Evolutionary conservation across 30 jellyfish, hydroid and myxozoan species (phyloP).

Genomic region (Hydractinia symbiolongicarpus): DNA sequence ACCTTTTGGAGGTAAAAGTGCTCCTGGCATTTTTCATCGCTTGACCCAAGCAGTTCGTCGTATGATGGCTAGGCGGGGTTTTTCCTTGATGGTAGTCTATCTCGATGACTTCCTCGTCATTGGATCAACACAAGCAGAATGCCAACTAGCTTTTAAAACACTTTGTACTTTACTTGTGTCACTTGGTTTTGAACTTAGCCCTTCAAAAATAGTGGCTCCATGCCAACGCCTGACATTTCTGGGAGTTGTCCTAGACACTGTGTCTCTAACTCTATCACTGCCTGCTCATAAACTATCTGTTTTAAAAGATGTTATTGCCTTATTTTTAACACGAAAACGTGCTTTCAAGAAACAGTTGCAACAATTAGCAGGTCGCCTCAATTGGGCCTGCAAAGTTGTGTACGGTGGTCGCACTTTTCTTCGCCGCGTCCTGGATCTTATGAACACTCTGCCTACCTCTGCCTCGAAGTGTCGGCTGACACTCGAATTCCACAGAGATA

Average conservation of each 20-base stretch:
- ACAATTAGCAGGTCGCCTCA: background rate
- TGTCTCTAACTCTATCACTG: background rate
- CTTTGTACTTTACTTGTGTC: background rate
- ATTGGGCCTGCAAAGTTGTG: slow-evolving; percentile 1
- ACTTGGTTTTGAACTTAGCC: background rate
- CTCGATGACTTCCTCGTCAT: background rate
- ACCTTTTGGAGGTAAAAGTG: no score
- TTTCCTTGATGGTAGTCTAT: background rate
- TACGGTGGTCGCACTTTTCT: slow-evolving; percentile 1
- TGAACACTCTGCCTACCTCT: background rate
- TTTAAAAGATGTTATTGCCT: background rate
- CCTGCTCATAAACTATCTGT: background rate
- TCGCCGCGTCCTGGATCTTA: background rate
- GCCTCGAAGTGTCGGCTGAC: background rate
- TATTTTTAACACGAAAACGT: background rate
- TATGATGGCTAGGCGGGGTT: no score
- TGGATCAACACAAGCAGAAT: background rate
- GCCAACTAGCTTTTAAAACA: background rate
- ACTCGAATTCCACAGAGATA: background rate
- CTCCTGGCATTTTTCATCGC: no score
- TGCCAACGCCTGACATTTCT: background rate
- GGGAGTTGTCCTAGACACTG: background rate
- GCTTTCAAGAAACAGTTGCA: background rate
- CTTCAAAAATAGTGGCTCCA: background rate
- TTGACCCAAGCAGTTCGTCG: no score